These are phyloP conservation scores for Hydrochoerus hydrochaeris DNA, from an alignment of 2,113 vertebrate genomes.

Conservation along the genomic window DNA sequence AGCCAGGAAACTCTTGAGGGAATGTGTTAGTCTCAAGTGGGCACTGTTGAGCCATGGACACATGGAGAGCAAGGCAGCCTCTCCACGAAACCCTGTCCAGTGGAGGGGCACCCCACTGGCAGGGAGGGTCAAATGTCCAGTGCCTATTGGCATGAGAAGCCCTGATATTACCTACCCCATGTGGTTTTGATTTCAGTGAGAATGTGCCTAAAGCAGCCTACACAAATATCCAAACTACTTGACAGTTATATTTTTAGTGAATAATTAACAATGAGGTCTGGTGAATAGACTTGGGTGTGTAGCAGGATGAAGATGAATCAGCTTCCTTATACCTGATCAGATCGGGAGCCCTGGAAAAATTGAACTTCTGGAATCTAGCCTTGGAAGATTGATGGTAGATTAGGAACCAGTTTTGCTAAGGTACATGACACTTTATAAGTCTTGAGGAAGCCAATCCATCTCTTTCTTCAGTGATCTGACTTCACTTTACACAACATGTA, in stretches of 20 bases:
- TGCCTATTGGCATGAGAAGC: not conserved
- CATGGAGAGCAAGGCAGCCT: not conserved
- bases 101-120: too few species aligned
- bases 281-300: not conserved
- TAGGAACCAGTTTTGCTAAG: constrained; percentile 60
- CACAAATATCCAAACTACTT: not conserved
- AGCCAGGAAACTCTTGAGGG: not conserved
- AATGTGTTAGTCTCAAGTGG: not conserved
- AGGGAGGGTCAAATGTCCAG: not conserved
- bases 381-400: not conserved
- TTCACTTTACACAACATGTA: not conserved
- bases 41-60: not conserved
- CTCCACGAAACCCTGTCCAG: too few species aligned
- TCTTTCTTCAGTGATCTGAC: not conserved
- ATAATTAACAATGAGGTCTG: constrained; percentile 16
- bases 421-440: not conserved
- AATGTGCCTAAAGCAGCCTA: not conserved
- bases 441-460: not conserved
- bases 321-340: not conserved
- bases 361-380: constrained; percentile 17
- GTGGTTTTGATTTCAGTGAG: not conserved
- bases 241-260: constrained; percentile 37
- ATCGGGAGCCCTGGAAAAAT: not conserved
- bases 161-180: not conserved
- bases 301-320: not conserved